Evolutionary conservation across 2,113 vertebrate species (phyloP).

Genomic region (Chionodraco myersi): DNA sequence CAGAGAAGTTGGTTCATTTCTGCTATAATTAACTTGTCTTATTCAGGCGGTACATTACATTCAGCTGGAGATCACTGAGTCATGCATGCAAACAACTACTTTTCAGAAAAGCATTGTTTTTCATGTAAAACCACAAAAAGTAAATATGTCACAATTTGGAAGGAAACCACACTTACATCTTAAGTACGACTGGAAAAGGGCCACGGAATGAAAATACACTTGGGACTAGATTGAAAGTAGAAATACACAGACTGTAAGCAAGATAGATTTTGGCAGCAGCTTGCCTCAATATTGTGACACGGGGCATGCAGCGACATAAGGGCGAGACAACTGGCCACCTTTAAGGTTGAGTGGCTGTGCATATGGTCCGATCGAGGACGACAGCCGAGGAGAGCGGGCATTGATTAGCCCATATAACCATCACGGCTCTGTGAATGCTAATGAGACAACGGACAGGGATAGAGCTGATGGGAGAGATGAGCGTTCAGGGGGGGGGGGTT

Average conservation of each 20-base stretch:
- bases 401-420: conserved; percentile 76
- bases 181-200: not conserved
- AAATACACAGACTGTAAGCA: conserved; percentile 33
- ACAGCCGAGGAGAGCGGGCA: conserved; percentile 65
- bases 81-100: not conserved
- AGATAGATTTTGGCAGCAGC: conserved; percentile 48
- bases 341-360: conserved; percentile 73
- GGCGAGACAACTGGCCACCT: conserved; percentile 76
- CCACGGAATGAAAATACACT: conserved; percentile 31
- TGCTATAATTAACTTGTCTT: not conserved
- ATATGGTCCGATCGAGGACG: conserved; percentile 70
- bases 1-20: conserved; percentile 4
- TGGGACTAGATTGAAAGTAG: conserved; percentile 31
- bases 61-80: not conserved
- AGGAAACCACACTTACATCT: conserved; percentile 21
- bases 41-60: not conserved
- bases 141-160: conserved; percentile 11
- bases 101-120: not conserved
- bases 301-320: conserved; percentile 67
- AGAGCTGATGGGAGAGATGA: conserved; percentile 53
- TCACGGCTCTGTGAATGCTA: conserved; percentile 71
- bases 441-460: conserved; percentile 47
- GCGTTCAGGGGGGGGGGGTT: conserved; percentile 20
- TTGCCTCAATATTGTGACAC: conserved; percentile 58
- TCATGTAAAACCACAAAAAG: not conserved